Base-by-base conservation (phyloP, 2,888 invertebrate genomes). In the Quadroppia sp. region DNA sequence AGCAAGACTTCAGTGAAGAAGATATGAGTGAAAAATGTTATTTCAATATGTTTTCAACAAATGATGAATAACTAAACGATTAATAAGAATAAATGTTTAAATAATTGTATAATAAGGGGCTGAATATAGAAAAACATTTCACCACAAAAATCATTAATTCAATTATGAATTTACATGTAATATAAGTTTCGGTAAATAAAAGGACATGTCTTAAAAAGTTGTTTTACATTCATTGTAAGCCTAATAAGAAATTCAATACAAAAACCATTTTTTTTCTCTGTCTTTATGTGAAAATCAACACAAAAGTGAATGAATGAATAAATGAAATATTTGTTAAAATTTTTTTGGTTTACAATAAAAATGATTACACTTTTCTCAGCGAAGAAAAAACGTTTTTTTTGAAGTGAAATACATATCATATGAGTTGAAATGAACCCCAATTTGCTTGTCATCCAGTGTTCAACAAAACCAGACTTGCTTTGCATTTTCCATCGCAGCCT, bases 381-480 rank as follows among this genome's bases (percentile, higher is more conserved):
- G 36, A 45, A 45, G 45, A 45, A 36, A 36, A 36, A 2, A 45
- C 11, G 6, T 45, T 45, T 45, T 45, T 45, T 45, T 15, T 45
- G 45, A 17, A 45, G 17, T 2, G 15, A 45, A 13, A 53, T 23
- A 53, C 53, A 53, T 53, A 53, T 53, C 53, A 53, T 53, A 53
- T 53, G 25, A 53, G 3, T 53, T 53, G 53, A 53, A 23, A 25
- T 53, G 25, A 53, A 36, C 6, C 36, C 53, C 53, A 53, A 53
- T 53, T 53, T 53, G 53, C 53, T 53, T 53, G 53, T 53, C 53
- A 53, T 7, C 50, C 23, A 50, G 20, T n/a, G 50, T 9, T 36
- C 36, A 36, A 9, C 17, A 45, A 45, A 45, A 45, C 45, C 45
- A 45, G 28, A 28, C 4, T 53, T 53, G 53, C 9, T 20, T 53